These are phyloP conservation scores for Euspilapteryx auroguttella DNA, from an alignment of 2,888 invertebrate genomes.

Conservation along the genomic window DNA sequence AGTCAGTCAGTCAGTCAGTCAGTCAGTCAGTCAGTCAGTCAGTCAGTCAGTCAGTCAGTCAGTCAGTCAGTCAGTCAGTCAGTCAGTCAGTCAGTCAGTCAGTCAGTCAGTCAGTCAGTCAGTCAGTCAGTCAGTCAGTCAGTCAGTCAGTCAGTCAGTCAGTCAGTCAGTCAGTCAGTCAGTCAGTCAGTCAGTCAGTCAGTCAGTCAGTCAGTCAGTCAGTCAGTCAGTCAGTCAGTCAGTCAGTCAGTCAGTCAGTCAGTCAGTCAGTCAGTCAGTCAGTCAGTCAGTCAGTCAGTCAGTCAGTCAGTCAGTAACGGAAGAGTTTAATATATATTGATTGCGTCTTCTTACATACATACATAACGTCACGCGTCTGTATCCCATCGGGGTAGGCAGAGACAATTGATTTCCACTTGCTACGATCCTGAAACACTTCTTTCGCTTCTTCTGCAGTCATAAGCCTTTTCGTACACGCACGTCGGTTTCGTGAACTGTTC, in stretches of 20 bases:
- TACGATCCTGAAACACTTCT: not conserved
- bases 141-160: not conserved
- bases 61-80: not conserved
- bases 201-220: not conserved
- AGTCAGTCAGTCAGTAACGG: not conserved
- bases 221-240: not conserved
- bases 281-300: not conserved
- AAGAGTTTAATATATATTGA: not conserved
- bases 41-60: not conserved
- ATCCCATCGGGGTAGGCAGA: too few species aligned
- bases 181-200: not conserved
- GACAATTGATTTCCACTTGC: not conserved
- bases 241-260: not conserved
- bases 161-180: not conserved
- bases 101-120: not conserved
- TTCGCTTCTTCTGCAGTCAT: constrained; percentile 10
- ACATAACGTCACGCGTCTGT: too few species aligned
- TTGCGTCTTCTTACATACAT: too few species aligned
- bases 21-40: not conserved
- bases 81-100: not conserved
- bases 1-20: not conserved
- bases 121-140: not conserved
- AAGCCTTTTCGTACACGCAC: constrained; percentile 20
- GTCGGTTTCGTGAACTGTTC: constrained; percentile 2
- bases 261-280: not conserved